Evolutionary conservation across 2,797 vertebrate genomes (phyloP).

Genomic region (Esox lucius): DNA sequence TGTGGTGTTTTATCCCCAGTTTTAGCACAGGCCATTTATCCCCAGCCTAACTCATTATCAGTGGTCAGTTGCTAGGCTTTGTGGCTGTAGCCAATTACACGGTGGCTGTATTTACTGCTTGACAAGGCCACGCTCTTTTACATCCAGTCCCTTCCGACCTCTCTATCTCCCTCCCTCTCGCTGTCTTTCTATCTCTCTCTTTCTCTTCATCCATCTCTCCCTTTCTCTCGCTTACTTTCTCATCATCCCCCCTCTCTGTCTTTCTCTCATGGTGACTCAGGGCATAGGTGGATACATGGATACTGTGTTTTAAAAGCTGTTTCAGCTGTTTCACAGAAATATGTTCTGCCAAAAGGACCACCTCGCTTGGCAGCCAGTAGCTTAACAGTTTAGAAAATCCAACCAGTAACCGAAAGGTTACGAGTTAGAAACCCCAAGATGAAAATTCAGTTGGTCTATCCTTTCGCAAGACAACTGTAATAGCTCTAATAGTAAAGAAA

Average conservation of each 20-base stretch:
- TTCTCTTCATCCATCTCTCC: not conserved
- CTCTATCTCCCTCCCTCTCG: not conserved
- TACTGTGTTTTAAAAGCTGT: not conserved
- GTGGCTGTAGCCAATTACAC: constrained; percentile 17
- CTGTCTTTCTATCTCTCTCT: not conserved
- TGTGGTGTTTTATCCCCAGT: not conserved
- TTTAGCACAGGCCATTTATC: constrained; percentile 17
- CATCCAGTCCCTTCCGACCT: not conserved
- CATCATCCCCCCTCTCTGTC: constrained; percentile 1
- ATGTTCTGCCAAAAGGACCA: not conserved
- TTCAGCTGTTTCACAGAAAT: constrained; percentile 3
- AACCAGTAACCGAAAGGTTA: too few species aligned
- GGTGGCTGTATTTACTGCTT: constrained; percentile 18
- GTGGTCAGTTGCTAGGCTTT: constrained; percentile 17
- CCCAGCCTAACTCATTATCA: constrained; percentile 31
- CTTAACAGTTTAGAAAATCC: too few species aligned
- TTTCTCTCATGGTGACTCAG: constrained; percentile 6
- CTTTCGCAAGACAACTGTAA: too few species aligned
- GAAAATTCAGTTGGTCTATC: too few species aligned
- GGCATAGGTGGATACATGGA: not conserved
- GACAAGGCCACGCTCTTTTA: constrained; percentile 6
- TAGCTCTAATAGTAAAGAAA: too few species aligned
- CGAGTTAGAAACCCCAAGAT: too few species aligned
- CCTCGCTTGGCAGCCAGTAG: not conserved
- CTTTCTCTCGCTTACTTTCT: not conserved